Base-by-base conservation (phyloP, 2,797 vertebrate genomes). In the Eremophila alpestris region DNA sequence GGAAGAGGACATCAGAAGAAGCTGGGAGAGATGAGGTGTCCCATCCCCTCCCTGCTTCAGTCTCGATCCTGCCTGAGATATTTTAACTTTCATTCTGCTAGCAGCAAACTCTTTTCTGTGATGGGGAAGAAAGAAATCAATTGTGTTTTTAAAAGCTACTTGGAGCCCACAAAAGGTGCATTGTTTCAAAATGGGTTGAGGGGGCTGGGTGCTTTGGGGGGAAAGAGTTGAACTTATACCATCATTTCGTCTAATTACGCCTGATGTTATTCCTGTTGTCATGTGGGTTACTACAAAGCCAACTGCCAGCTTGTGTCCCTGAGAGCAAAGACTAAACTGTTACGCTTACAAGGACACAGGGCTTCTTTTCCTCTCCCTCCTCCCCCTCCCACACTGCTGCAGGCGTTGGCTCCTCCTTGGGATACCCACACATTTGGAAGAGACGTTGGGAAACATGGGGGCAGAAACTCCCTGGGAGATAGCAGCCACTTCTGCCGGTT, bases 161-260 rank as follows among this genome's bases (percentile, higher is more conserved):
- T 87, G 93, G 56, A 93, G 41, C 60, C 82, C 87, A 98, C 96
- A 97, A 97, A 97, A 97, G 97, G 96, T 91, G 90, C 95, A 96
- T 97, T 98, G 96, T 98, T 97, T 93, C 94, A 92, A 96, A 96
- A 95, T 94, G 87, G 79, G 95, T 90, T 96, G 94, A 96, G 89
- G 83, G 94, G 94, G 92, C 48, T 95, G 97, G 92, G 90, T 90
- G 81, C 87, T 95, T 89, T 96, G 64, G 79, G 90, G 94, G 83
- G 46, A 88, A 92, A 94, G 94, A 88, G 79, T 55, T 94, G 93
- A 96, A 94, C 90, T 94, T 97, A 97, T 75, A 96, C 96, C 97
- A 97, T 96, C 96, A 95, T 97, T 96, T 97, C 8, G n/a, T 96
- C 96, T 97, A 97, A 97, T 97, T 97, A 97, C 5, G 85, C 94